These are phyloP conservation scores for Mantis religiosa DNA, from an alignment of 2,888 invertebrate species.

Conservation along the genomic window DNA sequence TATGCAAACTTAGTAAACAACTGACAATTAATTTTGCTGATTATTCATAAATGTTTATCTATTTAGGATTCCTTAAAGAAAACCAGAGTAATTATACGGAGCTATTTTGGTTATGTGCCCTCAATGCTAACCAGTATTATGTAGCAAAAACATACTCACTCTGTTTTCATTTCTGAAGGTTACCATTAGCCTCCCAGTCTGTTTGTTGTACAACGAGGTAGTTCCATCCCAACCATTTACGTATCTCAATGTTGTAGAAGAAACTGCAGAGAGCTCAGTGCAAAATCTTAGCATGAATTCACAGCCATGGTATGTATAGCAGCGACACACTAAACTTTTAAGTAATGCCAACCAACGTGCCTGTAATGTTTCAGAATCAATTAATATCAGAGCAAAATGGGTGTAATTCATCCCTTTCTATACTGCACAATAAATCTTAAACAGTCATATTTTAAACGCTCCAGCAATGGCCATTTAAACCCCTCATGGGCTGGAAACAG, in stretches of 20 bases:
- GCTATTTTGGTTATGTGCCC: no score
- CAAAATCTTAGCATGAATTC: constrained; percentile 67
- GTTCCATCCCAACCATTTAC: constrained; percentile 70
- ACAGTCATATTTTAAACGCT: no score
- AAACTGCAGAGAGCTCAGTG: constrained; percentile 62
- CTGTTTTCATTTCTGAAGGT: constrained; percentile 74
- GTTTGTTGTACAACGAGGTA: constrained; percentile 64
- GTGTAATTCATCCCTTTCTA: no score
- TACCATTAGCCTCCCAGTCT: constrained; percentile 61
- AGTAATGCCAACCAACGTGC: constrained; percentile 57
- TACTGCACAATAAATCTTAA: no score
- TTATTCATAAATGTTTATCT: no score
- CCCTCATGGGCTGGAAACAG: no score
- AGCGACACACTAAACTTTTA: constrained; percentile 61
- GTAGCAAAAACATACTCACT: constrained; percentile 39
- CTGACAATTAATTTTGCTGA: no score
- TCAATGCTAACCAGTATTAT: no score
- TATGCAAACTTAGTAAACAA: no score
- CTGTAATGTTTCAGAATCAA: constrained; percentile 38
- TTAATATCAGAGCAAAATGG: not conserved
- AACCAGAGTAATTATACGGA: no score
- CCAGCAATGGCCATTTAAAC: no score
- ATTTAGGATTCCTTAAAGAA: no score
- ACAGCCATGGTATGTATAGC: constrained; percentile 69
- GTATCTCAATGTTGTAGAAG: constrained; percentile 60